Evolutionary conservation across 2,797 vertebrate species (phyloP), one percentile per base, ranked within the genome.

Genomic region (Pseudochirops corinnae): DNA sequence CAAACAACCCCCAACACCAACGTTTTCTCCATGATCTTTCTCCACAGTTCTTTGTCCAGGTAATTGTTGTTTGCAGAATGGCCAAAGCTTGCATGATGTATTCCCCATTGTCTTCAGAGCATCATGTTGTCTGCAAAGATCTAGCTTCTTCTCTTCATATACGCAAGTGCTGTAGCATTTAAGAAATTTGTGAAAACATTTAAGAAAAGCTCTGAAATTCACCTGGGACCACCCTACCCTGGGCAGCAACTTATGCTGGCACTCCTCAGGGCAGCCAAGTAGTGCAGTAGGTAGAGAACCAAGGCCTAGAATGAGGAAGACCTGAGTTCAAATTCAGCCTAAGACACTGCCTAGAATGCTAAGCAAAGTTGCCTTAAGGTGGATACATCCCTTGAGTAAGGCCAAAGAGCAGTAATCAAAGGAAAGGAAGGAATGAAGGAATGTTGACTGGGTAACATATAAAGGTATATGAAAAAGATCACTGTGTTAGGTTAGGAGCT

Each of bases 1-100:
- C 90, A 94, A 94, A 95, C 3, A 93, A 56, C 95, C 90, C 62
- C 95, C 55, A 92, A 39, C 60, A 94, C 92, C 96, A 91, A 92
- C 0, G 3, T 56, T 74, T 95, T 92, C 74, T 95, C 56, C 55
- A 90, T 92, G 93, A 46, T 46, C 18, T 46, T 74, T 18, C 67
- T 74, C n/a, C 67, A 74, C 9, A 74, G 33, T 9, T 6, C 67
- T 74, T 55, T 90, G 26, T n/a, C 55, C 96, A 95, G 95, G 93
- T 56, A 58, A 55, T 33, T 50, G 56, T 55, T 39, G 18, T 74
- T 74, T 74, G 33, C 62, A 74, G 18, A 31, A 91, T 39, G 55
- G 62, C 21, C 60, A 12, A 55, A 33, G 14, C 67, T 90, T 10
- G 90, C 92, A 53, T 56, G 55, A 62, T 91, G 14, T 82, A 56